Evolutionary conservation across 2,113 vertebrate species (phyloP), one percentile per base, ranked within the genome.

Genomic region (Baryphthengus martii): DNA sequence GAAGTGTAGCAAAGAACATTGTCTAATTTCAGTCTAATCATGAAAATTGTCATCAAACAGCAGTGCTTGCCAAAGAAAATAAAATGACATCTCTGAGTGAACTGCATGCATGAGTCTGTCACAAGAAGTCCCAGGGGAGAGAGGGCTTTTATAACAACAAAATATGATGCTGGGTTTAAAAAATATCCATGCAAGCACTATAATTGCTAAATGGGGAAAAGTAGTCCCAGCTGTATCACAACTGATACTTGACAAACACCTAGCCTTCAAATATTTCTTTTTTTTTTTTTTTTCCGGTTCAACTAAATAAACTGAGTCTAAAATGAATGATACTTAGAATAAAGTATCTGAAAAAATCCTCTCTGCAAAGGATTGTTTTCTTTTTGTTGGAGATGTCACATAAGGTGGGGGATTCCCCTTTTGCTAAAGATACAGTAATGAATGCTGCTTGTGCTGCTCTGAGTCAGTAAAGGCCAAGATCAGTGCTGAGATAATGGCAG

Each of bases 41-140:
- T 72, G 56, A 91, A 89, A 93, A 94, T 96, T 95, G 62, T 90
- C 90, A 76, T 90, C 73, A 89, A 33, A 45, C 11, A 6, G 37
- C 56, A 72, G 42, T 42, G 31, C 72, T 96, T 90, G 52, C 88
- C 86, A 82, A 89, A 87, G 85, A 89, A 92, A 89, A 86, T 92
- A 74, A 78, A 95, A 82, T 87, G 83, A 63, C 76, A 81, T 88
- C 68, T 92, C 82, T 88, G 86, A 95, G 90, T 66, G 73, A 53
- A 68, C 40, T 84, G 37, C 24, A 15, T n/a, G 55, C 55, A 50
- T 0, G 2, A 42, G 47, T 44, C 88, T 93, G 68, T 90, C 88
- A 85, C n/a, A 66, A 49, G 28, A 58, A 49, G 31, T 84, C 85
- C 66, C 37, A 29, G 33, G 33, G 72, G 88, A 77, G 59, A 76